These are phyloP conservation scores for Montipora capricornis DNA, from an alignment of 64 coral and sea anemone genomes.

Conservation along the genomic window DNA sequence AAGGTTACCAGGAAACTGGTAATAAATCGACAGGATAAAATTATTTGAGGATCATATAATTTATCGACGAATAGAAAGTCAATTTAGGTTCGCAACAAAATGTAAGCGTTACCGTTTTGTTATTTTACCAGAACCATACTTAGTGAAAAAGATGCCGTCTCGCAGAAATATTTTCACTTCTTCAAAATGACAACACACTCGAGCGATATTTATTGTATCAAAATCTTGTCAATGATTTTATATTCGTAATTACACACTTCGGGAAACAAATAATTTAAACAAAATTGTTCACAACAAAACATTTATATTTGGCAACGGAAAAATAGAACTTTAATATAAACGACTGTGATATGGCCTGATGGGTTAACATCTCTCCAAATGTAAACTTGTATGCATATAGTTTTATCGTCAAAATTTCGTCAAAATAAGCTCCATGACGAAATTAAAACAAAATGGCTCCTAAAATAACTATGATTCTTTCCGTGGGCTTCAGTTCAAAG, in stretches of 20 bases:
- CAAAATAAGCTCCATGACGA: too few species aligned
- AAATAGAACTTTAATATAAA: background rate
- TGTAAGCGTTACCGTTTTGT: background rate
- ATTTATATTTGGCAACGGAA: background rate
- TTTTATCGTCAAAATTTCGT: too few species aligned
- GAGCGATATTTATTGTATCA: background rate
- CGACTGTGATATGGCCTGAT: background rate
- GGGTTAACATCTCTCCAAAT: too few species aligned
- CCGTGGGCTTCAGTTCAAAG: background rate
- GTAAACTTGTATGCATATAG: too few species aligned
- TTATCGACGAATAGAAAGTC: background rate
- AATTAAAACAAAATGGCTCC: background rate
- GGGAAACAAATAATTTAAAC: constrained; percentile 14
- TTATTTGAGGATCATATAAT: background rate
- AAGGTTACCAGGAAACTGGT: constrained; percentile 32
- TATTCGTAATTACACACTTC: constrained; percentile 16
- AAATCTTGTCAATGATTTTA: background rate
- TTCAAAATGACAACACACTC: background rate
- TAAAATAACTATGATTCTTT: background rate
- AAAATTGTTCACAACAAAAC: background rate
- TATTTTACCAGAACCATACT: background rate
- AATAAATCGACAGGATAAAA: background rate
- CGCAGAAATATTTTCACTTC: background rate
- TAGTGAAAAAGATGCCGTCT: background rate
- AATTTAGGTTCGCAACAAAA: background rate